Percentiles rank a stretch among this genome's conserved stretches.
phyloP scores from a whole-genome alignment of 2,888 invertebrate genomes.

The Anthoptus insignis region DNA sequence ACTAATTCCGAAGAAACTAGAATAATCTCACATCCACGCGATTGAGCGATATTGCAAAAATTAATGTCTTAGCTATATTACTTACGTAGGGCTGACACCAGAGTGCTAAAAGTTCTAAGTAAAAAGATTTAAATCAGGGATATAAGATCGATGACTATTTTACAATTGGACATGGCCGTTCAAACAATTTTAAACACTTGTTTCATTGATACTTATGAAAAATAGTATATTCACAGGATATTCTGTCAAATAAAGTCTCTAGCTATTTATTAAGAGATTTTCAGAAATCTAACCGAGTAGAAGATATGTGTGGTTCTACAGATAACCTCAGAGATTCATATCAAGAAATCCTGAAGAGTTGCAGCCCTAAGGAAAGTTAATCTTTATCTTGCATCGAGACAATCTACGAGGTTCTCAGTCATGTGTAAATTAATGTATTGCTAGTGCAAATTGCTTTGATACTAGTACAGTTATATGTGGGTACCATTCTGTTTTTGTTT shows the following conservation, averaged over 20 bases:
- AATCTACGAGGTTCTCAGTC: constrained; percentile 32
- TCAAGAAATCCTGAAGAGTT: too few relatives aligned
- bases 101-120: not conserved
- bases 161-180: too few relatives aligned
- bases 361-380: constrained; percentile 24
- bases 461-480: constrained; percentile 19
- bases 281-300: too few relatives aligned
- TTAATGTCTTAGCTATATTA: constrained; percentile 32
- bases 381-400: constrained; percentile 35
- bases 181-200: too few relatives aligned
- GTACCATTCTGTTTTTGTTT: constrained; percentile 21
- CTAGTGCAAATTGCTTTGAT: constrained; percentile 29
- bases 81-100: not conserved
- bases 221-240: too few relatives aligned
- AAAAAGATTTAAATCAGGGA: not conserved
- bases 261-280: too few relatives aligned
- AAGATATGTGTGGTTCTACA: too few relatives aligned
- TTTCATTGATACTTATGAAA: too few relatives aligned
- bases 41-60: constrained; percentile 38
- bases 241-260: too few relatives aligned
- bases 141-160: too few relatives aligned
- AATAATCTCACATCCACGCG: constrained; percentile 19
- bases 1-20: constrained; percentile 21
- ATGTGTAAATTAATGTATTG: constrained; percentile 34
- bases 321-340: too few relatives aligned